Conservation (phyloP, 2,113 vertebrate species). For the Bombycilla garrulus region DNA sequence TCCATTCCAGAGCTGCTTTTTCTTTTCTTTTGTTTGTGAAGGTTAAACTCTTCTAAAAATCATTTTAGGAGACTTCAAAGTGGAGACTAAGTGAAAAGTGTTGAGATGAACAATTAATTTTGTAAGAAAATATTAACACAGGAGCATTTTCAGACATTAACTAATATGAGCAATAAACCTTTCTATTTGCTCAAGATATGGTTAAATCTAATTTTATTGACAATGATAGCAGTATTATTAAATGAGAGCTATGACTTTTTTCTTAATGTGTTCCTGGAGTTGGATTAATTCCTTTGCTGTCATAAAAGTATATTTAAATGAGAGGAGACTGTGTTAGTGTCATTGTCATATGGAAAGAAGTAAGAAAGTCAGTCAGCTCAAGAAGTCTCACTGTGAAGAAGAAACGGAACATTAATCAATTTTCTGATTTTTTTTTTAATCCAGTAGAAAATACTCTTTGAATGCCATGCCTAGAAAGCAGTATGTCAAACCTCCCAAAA, state of each 20-base stretch:
- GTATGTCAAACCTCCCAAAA: neutral
- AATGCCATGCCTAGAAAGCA: neutral
- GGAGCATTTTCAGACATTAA: neutral
- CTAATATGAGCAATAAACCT: neutral
- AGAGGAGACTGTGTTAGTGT: neutral
- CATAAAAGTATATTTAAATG: neutral
- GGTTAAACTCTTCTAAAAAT: neutral
- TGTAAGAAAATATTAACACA: neutral
- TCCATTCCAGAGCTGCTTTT: neutral
- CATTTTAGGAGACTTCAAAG: neutral
- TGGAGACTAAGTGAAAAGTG: neutral
- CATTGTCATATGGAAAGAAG: neutral
- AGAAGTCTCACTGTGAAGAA: neutral
- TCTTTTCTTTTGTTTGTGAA: neutral
- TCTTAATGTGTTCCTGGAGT: neutral
- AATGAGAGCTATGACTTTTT: neutral
- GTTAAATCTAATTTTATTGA: neutral
- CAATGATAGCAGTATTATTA: neutral
- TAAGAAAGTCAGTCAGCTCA: neutral
- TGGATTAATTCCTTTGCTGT: neutral
- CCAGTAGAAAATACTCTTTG: neutral
- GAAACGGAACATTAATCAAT: neutral
- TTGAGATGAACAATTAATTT: neutral
- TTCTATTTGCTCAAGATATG: neutral
- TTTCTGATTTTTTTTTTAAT: neutral